A percentile compares a stretch with the other conserved stretches of the same genome.
phyloP scores from a whole-genome alignment of 2,797 vertebrate genomes.

The Forpus xanthops region DNA sequence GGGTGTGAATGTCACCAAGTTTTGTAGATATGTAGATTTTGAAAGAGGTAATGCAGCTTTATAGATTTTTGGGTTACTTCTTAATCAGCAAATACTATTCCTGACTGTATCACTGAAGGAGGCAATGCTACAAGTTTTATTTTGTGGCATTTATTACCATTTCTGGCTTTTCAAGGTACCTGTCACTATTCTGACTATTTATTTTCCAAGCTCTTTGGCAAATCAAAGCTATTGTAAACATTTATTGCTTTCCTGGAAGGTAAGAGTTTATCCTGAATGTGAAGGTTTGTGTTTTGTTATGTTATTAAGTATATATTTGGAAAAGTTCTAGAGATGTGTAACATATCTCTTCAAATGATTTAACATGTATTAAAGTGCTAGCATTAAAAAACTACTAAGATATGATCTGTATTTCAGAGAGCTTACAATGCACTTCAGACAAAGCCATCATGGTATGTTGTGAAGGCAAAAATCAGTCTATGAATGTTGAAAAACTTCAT shows the following conservation, averaged over 20 bases:
- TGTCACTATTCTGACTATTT: not conserved
- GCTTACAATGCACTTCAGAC: not conserved
- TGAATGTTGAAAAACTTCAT: not conserved
- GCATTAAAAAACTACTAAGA: not conserved
- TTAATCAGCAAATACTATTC: slow-evolving; percentile 39
- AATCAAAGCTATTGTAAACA: slow-evolving; percentile 4
- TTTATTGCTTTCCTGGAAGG: not conserved
- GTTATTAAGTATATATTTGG: not conserved
- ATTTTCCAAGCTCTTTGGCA: slow-evolving; percentile 4
- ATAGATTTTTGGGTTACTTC: slow-evolving; percentile 12
- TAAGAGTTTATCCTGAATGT: not conserved
- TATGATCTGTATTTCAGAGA: not conserved
- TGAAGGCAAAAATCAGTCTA: not conserved
- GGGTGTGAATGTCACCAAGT: slow-evolving; percentile 33
- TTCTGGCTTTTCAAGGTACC: not conserved
- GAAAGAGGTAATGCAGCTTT: slow-evolving; percentile 33
- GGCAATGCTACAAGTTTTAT: slow-evolving; percentile 22
- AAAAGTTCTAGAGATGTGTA: not conserved
- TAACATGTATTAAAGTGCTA: not conserved
- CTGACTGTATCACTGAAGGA: not conserved
- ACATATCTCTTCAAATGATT: not conserved
- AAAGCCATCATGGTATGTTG: not conserved
- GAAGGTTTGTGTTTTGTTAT: not conserved
- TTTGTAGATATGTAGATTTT: slow-evolving; percentile 52
- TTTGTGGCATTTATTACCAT: slow-evolving; percentile 12